Conservation (phyloP, 2,888 invertebrate genomes). For the Drosophila acutilabella region DNA sequence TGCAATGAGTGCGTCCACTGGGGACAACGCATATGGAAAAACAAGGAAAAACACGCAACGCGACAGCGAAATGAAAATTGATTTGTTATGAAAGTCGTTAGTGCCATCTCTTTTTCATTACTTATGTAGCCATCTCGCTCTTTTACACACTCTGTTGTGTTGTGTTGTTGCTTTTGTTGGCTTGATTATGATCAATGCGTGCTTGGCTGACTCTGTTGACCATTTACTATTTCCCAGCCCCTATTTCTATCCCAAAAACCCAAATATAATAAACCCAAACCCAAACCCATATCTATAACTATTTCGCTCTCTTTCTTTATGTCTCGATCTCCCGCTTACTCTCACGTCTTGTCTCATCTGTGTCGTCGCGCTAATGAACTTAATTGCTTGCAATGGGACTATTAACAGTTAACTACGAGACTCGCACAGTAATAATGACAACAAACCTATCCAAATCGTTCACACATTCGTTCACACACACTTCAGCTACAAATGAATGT, state of each 20-base stretch:
- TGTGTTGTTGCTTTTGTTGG: conserved; percentile 2
- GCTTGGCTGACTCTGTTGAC: conserved; percentile 21
- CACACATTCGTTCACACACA: conserved; percentile 55
- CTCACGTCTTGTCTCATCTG: background rate
- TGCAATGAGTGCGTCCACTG: conserved; percentile 19
- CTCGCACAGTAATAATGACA: conserved; percentile 36
- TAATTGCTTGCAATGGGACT: conserved; percentile 74
- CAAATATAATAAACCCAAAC: background rate
- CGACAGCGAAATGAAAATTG: conserved; percentile 61
- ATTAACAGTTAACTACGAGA: conserved; percentile 62
- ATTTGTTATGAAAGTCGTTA: conserved; percentile 63
- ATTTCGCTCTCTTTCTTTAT: conserved; percentile 3
- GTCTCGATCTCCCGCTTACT: background rate
- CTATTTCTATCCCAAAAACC: background rate
- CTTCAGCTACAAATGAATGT: conserved; percentile 58
- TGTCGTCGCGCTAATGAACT: conserved; percentile 58
- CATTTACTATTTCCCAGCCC: conserved; percentile 14
- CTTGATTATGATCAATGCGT: conserved; percentile 60
- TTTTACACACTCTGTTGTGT: conserved; percentile 11
- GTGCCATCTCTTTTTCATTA: conserved; percentile 9
- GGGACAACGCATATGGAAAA: conserved; percentile 14
- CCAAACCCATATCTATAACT: conserved; percentile 13
- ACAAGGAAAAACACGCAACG: conserved; percentile 44
- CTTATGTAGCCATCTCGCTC: conserved; percentile 14
- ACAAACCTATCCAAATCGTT: conserved; percentile 54